Evolutionary conservation across 2,113 vertebrate species (phyloP).

Genomic region (Larimichthys polyactis): DNA sequence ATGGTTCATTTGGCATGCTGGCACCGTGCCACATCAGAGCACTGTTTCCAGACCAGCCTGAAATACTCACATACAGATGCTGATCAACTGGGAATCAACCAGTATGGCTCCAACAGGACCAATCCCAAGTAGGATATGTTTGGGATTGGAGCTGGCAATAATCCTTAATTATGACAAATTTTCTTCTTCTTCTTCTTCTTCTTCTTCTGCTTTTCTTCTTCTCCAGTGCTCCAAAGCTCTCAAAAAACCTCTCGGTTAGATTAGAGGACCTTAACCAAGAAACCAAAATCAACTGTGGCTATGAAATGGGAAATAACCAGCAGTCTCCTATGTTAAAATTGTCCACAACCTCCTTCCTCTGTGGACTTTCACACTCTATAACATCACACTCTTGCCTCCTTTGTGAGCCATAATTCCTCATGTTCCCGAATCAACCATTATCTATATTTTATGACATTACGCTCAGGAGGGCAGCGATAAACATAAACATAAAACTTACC

Average conservation of each 20-base stretch:
- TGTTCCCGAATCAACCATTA: neutral
- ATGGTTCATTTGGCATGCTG: conserved; percentile 48
- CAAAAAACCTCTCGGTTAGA: neutral
- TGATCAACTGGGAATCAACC: conserved; percentile 7
- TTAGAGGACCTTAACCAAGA: neutral
- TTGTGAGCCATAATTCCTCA: neutral
- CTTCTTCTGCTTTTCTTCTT: neutral
- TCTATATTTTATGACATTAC: neutral
- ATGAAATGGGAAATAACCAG: neutral
- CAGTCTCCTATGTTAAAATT: no score
- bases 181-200: no score
- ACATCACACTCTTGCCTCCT: neutral
- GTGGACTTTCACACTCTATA: neutral
- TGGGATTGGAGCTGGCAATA: neutral
- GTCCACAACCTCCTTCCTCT: neutral
- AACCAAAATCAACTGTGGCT: neutral
- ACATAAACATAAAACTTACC: neutral
- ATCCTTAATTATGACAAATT: neutral
- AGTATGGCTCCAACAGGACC: neutral
- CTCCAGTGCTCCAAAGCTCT: neutral
- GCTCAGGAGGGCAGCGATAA: neutral
- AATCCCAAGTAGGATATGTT: neutral
- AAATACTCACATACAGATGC: conserved; percentile 11
- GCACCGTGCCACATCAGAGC: conserved; percentile 18
- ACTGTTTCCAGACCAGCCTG: conserved; percentile 10